Evolutionary conservation across 2,888 invertebrate genomes (phyloP).

Genomic region (Himalopsyche anomala): DNA sequence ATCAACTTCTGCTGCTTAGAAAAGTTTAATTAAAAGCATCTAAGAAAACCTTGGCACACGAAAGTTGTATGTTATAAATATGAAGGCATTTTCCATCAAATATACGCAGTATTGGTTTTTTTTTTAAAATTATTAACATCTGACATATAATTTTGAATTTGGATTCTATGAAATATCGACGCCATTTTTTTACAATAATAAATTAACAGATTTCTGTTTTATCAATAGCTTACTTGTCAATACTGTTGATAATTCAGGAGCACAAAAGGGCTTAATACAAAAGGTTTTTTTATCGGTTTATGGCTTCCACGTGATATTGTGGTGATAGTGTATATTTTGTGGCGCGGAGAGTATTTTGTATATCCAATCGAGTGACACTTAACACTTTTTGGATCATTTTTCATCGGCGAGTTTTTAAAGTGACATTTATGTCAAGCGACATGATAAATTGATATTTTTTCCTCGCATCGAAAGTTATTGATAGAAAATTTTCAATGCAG

Average conservation of each 20-base stretch:
- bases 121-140: too few relatives aligned
- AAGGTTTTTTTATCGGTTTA: background rate
- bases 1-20: too few relatives aligned
- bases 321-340: background rate
- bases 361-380: background rate
- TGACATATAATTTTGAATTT: too few relatives aligned
- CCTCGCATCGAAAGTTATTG: background rate
- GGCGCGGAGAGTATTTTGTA: background rate
- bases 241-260: background rate
- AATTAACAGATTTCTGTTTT: too few relatives aligned
- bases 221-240: too few relatives aligned
- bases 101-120: too few relatives aligned
- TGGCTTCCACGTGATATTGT: background rate
- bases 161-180: too few relatives aligned
- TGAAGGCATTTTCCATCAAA: too few relatives aligned
- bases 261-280: background rate
- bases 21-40: too few relatives aligned
- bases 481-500: background rate
- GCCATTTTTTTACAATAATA: too few relatives aligned
- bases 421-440: conserved; percentile 10
- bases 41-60: too few relatives aligned
- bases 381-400: background rate
- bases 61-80: too few relatives aligned
- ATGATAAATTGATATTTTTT: conserved; percentile 33
- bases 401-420: conserved; percentile 15